Percentiles rank a stretch among this genome's conserved stretches.
These are phyloP conservation scores for Graphium colonna DNA, from an alignment of 2,888 invertebrate genomes.

Conservation along the genomic window DNA sequence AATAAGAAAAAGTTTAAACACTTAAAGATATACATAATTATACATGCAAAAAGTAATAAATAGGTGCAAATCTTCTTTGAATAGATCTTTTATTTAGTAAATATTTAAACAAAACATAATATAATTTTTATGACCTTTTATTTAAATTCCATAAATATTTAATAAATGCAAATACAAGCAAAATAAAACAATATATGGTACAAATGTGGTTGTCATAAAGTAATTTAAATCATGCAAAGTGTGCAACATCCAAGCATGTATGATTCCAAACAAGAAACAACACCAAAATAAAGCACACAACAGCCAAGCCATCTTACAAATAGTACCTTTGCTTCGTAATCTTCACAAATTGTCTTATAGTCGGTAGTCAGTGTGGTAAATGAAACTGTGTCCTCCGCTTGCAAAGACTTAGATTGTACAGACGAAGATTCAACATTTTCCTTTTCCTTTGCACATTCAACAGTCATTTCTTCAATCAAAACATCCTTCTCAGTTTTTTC, in stretches of 20 bases:
- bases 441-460: slow-evolving; percentile 50
- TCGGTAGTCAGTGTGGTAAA: slow-evolving; percentile 84
- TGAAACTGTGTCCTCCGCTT: slow-evolving; percentile 60
- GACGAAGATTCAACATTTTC: slow-evolving; percentile 34
- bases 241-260: background rate
- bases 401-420: slow-evolving; percentile 56
- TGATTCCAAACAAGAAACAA: background rate
- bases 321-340: slow-evolving; percentile 84
- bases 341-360: slow-evolving; percentile 85
- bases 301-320: slow-evolving; percentile 38
- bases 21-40: no score
- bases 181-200: background rate
- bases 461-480: slow-evolving; percentile 61
- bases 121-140: no score
- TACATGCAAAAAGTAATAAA: no score
- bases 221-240: slow-evolving; percentile 24
- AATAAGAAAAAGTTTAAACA: no score
- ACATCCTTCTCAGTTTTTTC: slow-evolving; percentile 61
- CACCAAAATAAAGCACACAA: slow-evolving; percentile 21
- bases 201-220: no score
- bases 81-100: no score
- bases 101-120: no score
- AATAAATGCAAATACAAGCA: background rate
- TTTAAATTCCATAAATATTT: no score
- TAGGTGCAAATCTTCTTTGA: no score